These are phyloP conservation scores for Oscheius myriophilus DNA, from an alignment of 2,888 invertebrate genomes.

Conservation along the genomic window DNA sequence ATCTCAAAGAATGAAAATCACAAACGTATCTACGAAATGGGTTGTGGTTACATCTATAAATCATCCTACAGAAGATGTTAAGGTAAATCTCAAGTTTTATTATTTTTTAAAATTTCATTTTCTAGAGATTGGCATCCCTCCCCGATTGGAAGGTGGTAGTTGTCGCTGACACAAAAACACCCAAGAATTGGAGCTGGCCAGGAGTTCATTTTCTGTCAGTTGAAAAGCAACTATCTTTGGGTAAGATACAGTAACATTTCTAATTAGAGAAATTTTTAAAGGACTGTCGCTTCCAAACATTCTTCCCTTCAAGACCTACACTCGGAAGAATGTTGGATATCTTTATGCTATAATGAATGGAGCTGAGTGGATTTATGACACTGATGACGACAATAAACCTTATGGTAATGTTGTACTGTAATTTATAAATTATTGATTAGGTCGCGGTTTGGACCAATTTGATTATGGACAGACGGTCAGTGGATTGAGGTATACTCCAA, in stretches of 20 bases:
- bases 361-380: constrained; percentile 43
- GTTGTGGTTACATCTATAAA: constrained; percentile 13
- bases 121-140: background rate
- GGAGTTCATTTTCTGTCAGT: constrained; percentile 33
- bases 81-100: constrained; percentile 9
- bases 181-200: constrained; percentile 29
- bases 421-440: constrained; percentile 17
- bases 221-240: background rate
- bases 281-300: too few relatives aligned
- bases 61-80: constrained; percentile 18
- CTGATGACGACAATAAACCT: constrained; percentile 41
- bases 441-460: constrained; percentile 45
- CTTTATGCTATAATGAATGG: constrained; percentile 38
- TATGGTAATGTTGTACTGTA: constrained; percentile 8
- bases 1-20: too few relatives aligned
- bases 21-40: too few relatives aligned
- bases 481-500: constrained; percentile 32
- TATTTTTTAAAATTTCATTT: too few relatives aligned
- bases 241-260: background rate
- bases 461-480: constrained; percentile 29
- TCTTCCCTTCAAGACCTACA: constrained; percentile 21
- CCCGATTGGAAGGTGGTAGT: constrained; percentile 35
- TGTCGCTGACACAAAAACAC: constrained; percentile 36
- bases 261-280: background rate
- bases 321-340: constrained; percentile 35